A percentile compares a stretch with the other conserved stretches of the same genome.
These are phyloP conservation scores for Erinaceus europaeus DNA, from an alignment of 2,113 vertebrate genomes.

Conservation along the genomic window DNA sequence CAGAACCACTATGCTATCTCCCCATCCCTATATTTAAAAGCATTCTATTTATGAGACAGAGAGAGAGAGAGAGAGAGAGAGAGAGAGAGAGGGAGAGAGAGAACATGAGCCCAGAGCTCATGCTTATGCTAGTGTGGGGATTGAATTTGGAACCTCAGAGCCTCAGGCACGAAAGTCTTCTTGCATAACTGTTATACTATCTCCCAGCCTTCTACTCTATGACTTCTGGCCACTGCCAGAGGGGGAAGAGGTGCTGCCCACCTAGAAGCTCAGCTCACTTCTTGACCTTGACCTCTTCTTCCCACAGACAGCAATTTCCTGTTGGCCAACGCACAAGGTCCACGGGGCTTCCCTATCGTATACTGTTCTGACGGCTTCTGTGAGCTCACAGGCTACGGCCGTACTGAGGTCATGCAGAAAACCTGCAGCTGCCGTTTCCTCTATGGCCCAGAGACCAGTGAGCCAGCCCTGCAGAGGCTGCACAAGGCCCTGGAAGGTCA, in stretches of 20 bases:
- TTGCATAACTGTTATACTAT: too few species aligned
- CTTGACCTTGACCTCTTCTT: constrained; percentile 46
- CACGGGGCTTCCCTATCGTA: constrained; percentile 92
- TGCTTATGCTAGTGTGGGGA: too few species aligned
- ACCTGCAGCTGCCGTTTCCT: constrained; percentile 94
- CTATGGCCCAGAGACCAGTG: constrained; percentile 90
- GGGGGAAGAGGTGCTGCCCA: background rate
- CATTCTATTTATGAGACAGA: too few species aligned
- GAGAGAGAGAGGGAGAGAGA: too few species aligned
- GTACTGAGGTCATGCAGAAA: constrained; percentile 98
- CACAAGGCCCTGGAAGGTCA: constrained; percentile 92
- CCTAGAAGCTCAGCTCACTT: background rate
- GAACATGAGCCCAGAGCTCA: too few species aligned
- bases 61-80: too few species aligned
- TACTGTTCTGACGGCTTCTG: constrained; percentile 98
- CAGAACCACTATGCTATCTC: too few species aligned
- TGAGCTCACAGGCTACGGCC: constrained; percentile 92
- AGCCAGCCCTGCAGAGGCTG: constrained; percentile 86
- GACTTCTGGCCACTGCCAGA: too few species aligned
- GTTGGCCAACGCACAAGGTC: constrained; percentile 93
- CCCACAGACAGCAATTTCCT: constrained; percentile 96
- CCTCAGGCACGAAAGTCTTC: too few species aligned
- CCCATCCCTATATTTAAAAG: too few species aligned
- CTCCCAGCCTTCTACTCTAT: too few species aligned
- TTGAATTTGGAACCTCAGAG: too few species aligned